These are phyloP conservation scores for Telmatherina bonti DNA, from an alignment of 2,797 vertebrate species.

Conservation along the genomic window DNA sequence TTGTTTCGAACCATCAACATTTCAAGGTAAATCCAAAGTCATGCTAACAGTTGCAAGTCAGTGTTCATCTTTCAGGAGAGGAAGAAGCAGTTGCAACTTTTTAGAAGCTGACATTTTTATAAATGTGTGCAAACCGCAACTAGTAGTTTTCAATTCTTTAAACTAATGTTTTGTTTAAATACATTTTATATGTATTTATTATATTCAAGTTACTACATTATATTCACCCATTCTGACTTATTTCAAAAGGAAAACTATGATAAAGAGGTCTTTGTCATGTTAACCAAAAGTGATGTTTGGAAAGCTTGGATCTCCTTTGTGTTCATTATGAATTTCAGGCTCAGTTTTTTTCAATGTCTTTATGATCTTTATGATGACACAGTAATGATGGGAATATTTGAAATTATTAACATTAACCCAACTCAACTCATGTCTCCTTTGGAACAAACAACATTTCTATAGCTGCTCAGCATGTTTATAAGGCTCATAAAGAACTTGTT, in stretches of 20 bases:
- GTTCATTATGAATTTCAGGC: background rate
- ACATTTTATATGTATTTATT: too few species aligned
- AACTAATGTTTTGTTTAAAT: too few species aligned
- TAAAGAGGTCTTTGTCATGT: background rate
- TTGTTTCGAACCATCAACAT: slow-evolving; percentile 48
- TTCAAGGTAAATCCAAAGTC: slow-evolving; percentile 66
- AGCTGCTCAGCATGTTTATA: background rate
- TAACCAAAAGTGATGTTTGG: background rate
- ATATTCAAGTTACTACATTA: background rate
- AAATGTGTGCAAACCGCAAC: background rate
- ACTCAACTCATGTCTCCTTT: background rate
- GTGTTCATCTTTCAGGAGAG: background rate
- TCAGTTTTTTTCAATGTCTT: background rate
- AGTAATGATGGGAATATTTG: background rate
- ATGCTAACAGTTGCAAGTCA: background rate
- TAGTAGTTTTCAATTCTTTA: too few species aligned
- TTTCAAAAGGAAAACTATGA: background rate
- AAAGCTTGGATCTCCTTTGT: background rate
- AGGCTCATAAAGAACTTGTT: background rate
- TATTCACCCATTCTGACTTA: background rate
- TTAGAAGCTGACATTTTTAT: background rate
- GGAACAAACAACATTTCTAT: background rate
- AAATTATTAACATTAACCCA: too few species aligned
- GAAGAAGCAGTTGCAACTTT: background rate
- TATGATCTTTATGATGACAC: background rate